Evolutionary conservation across 2,888 invertebrate genomes (phyloP).

Genomic region (Apeira syringaria): DNA sequence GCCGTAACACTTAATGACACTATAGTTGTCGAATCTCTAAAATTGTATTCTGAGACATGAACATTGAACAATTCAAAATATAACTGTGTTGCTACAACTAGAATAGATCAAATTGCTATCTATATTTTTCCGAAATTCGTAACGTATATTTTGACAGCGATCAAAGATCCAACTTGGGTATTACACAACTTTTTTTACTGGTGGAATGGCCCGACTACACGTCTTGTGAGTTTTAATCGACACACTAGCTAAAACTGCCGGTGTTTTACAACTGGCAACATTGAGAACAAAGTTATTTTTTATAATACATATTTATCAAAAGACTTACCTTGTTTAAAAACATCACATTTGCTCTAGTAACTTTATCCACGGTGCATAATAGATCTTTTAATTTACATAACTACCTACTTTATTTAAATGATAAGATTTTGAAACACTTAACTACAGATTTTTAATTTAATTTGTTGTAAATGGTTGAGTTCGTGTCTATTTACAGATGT

Average conservation of each 20-base stretch:
- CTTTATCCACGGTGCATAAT: constrained; percentile 44
- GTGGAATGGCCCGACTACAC: too few relatives aligned
- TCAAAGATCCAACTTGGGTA: too few relatives aligned
- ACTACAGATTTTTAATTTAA: constrained; percentile 61
- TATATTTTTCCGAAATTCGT: too few relatives aligned
- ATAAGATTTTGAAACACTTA: constrained; percentile 61
- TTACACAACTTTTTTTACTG: too few relatives aligned
- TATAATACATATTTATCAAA: constrained; percentile 4
- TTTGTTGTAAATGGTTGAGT: constrained; percentile 71
- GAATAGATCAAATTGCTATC: too few relatives aligned
- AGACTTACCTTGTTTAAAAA: constrained; percentile 2
- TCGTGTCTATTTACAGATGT: constrained; percentile 61
- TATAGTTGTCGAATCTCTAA: too few relatives aligned
- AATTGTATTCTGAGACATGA: too few relatives aligned
- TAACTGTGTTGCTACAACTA: too few relatives aligned
- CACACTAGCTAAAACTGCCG: constrained; percentile 2
- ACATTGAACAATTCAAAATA: too few relatives aligned
- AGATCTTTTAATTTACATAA: constrained; percentile 51
- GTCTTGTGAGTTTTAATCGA: not conserved
- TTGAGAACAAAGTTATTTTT: constrained; percentile 40
- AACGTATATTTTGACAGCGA: too few relatives aligned
- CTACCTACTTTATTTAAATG: constrained; percentile 50
- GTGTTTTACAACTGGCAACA: constrained; percentile 28
- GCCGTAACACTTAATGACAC: too few relatives aligned
- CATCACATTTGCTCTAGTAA: constrained; percentile 43